Evolutionary conservation across 2,888 invertebrate genomes (phyloP), one percentile per base, ranked within the genome.

Genomic region (Tenthredo scrophulariae): DNA sequence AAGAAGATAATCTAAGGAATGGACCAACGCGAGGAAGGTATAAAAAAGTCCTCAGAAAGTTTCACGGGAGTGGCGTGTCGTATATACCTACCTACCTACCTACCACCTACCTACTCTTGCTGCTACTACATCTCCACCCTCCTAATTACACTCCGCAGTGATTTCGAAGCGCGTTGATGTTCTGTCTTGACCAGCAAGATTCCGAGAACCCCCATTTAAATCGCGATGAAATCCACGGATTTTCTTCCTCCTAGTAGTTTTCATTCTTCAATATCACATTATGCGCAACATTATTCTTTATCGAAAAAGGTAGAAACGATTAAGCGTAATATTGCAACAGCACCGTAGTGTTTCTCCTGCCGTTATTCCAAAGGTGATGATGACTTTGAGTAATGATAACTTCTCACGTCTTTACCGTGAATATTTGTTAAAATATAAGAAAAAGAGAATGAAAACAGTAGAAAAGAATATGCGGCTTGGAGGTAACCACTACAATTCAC

Each of bases 1-100:
- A 83, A 84, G 70, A 43, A 86, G 79, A 85, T 65, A 75, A 86
- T 86, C 86, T 80, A 74, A 54, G 54, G 70, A 86, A 75, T 80
- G 80, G 80, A 80, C 80, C 80, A 80, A 80, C 80, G 80, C 80
- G 80, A 62, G 80, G 33, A 80, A 33, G 40, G 62, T 40, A 80
- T 37, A 80, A 80, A 80, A 80, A 80, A 80, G 80, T 80, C 58
- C 80, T 80, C 80, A 50, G 80, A 80, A 80, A 80, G 80, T 80
- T 80, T 80, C 62, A 80, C 80, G 22, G 80, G 80, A 80, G 80
- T 62, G 50, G 80, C 80, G 80, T 62, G 80, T 58, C 80, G 26
- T 62, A 50, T 80, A 33, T 54, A 58, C 46, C 75, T 50, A 75
- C 46, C 46, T 50, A 50, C 50, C 26, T 77, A 77, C 75, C 75